Evolutionary conservation across 1,140 invertebrate species (phyloP), one percentile per base, ranked within the genome.

Genomic region (Drosophila yakuba): DNA sequence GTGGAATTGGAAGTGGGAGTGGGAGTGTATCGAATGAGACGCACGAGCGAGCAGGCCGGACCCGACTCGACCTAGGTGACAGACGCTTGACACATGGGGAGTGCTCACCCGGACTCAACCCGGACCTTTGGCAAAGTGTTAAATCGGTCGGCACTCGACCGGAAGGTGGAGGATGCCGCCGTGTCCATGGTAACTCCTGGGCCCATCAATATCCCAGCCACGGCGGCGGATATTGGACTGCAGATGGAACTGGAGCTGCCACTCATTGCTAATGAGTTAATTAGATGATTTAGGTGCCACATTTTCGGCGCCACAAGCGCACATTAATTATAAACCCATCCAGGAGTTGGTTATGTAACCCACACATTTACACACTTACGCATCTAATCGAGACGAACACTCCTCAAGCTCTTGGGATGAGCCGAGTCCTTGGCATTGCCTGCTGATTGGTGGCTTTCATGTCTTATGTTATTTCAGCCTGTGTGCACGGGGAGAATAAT

Each of bases 81-180:
- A 89, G 77, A 23, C 68, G 73, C 73, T 68, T 89, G 76, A 89
- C 84, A 88, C 84, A 84, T 88, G 79, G 66, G 83, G 71, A 71
- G 72, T 59, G 5, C 28, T n/a, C 25, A 32, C 48, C 59, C 20
- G 39, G 32, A 72, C 51, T 58, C 25, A 8, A 32, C 48, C 59
- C 20, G 39, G 32, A 72, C 56, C 66, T 80, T 84, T 73, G 36
- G 41, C 35, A 78, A 69, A 68, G 69, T 83, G 76, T 77, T 77
- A 77, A 71, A 78, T 77, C 76, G 74, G 64, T 78, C 51, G 61
- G 23, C 74, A 77, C 74, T 77, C 74, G 64, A 32, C 63, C 63
- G 68, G 38, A 62, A 78, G 50, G 48, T 56, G 50, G 44, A 50
- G 7, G 25, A 15, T 32, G 23, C 12, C 20, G 12, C 28, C 39